Evolutionary conservation across 2,888 invertebrate species (phyloP).

Genomic region (Frankliniella fusca): DNA sequence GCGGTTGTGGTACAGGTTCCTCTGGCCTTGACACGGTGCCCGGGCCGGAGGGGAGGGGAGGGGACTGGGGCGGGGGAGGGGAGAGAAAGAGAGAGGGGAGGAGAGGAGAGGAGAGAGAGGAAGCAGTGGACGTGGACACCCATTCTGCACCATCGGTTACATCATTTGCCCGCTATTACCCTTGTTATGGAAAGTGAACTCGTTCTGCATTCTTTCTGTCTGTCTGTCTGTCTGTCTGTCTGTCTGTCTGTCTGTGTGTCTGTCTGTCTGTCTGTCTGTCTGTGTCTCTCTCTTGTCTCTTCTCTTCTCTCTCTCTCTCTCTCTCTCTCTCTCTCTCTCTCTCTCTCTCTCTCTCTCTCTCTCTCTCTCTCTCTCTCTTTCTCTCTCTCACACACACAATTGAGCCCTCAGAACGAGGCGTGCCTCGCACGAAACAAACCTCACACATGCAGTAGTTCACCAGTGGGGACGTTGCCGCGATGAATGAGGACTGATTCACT

Average conservation of each 20-base stretch:
- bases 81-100: background rate
- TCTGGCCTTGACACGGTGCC: conserved; percentile 13
- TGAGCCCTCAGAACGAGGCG: too few relatives aligned
- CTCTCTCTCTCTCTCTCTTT: background rate
- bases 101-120: conserved; percentile 10
- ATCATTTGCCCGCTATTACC: conserved; percentile 5
- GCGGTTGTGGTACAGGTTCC: conserved; percentile 7
- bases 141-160: background rate
- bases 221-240: background rate
- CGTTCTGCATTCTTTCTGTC: background rate
- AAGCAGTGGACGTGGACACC: background rate
- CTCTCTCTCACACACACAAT: too few relatives aligned
- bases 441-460: too few relatives aligned
- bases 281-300: too few relatives aligned
- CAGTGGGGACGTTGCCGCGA: too few relatives aligned
- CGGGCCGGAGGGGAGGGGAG: background rate
- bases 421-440: too few relatives aligned
- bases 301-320: background rate
- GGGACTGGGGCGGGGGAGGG: conserved; percentile 3
- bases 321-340: too few relatives aligned
- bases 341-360: background rate
- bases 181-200: conserved; percentile 3
- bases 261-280: background rate
- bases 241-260: background rate
- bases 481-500: too few relatives aligned